These are phyloP conservation scores for cat (Felis catus) DNA, from an alignment of 2,113 vertebrate species.

Conservation along the genomic window DNA sequence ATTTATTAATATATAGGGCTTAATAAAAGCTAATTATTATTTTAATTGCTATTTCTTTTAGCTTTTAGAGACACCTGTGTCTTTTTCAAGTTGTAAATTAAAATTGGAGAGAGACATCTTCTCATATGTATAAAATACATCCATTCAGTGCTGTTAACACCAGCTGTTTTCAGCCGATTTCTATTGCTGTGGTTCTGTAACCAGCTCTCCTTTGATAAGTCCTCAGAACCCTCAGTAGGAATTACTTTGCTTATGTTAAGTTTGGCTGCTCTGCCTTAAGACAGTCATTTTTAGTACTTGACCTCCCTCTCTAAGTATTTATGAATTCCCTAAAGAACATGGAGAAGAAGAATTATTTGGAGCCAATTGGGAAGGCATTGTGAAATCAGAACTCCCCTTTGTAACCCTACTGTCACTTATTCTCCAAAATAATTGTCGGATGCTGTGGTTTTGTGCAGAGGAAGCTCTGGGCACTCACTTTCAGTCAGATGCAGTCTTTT, in stretches of 20 bases:
- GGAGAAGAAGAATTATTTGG: not conserved
- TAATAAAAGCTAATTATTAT: not conserved
- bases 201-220: not conserved
- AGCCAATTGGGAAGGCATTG: not conserved
- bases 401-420: not conserved
- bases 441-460: not conserved
- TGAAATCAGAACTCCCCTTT: not conserved
- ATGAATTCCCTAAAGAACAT: constrained; percentile 1
- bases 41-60: constrained; percentile 29
- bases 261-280: not conserved
- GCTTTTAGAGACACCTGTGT: not conserved
- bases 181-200: not conserved
- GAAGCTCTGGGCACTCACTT: not conserved
- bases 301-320: not conserved
- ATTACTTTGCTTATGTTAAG: not conserved
- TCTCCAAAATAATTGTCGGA: not conserved
- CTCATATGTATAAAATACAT: not conserved
- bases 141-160: not conserved
- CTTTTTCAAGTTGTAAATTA: constrained; percentile 25
- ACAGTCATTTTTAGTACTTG: not conserved
- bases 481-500: not conserved
- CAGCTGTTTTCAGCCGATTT: not conserved
- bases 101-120: not conserved
- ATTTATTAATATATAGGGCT: not conserved
- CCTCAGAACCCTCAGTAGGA: not conserved